Percentiles rank a stretch among this genome's conserved stretches.
These are phyloP conservation scores for Metellina segmentata DNA, from an alignment of 2,888 invertebrate genomes.

Conservation along the genomic window DNA sequence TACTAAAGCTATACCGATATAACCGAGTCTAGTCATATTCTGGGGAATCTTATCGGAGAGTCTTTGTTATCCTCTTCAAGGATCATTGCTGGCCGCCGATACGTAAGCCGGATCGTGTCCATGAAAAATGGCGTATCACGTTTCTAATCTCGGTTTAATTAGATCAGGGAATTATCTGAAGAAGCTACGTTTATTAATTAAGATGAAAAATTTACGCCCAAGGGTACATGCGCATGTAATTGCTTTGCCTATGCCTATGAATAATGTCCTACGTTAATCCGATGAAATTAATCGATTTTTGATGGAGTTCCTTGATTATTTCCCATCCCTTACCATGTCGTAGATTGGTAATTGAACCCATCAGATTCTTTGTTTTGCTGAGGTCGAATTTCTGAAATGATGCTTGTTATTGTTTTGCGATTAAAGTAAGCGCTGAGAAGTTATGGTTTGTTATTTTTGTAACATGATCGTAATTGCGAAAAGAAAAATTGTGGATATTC, in stretches of 20 bases:
- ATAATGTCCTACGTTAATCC: slow-evolving; percentile 63
- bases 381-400: not conserved
- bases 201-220: slow-evolving; percentile 56
- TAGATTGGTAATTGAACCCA: slow-evolving; percentile 5
- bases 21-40: not conserved
- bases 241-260: slow-evolving; percentile 46
- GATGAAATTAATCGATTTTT: slow-evolving; percentile 64
- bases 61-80: not conserved
- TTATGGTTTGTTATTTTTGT: too few relatives aligned
- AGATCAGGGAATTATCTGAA: slow-evolving; percentile 35
- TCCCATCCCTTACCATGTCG: slow-evolving; percentile 18
- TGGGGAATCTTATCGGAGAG: not conserved
- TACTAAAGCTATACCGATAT: too few relatives aligned
- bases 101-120: not conserved
- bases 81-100: slow-evolving; percentile 7
- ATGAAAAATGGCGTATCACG: slow-evolving; percentile 60
- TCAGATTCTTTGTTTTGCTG: not conserved
- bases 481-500: too few relatives aligned
- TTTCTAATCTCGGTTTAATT: slow-evolving; percentile 69
- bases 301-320: slow-evolving; percentile 59
- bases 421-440: not conserved
- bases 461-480: too few relatives aligned
- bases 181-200: slow-evolving; percentile 72
- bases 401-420: not conserved
- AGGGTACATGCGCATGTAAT: slow-evolving; percentile 42